Evolutionary conservation across 1,140 invertebrate genomes (phyloP), one percentile per base, ranked within the genome.

Genomic region (Heterodera schachtii): DNA sequence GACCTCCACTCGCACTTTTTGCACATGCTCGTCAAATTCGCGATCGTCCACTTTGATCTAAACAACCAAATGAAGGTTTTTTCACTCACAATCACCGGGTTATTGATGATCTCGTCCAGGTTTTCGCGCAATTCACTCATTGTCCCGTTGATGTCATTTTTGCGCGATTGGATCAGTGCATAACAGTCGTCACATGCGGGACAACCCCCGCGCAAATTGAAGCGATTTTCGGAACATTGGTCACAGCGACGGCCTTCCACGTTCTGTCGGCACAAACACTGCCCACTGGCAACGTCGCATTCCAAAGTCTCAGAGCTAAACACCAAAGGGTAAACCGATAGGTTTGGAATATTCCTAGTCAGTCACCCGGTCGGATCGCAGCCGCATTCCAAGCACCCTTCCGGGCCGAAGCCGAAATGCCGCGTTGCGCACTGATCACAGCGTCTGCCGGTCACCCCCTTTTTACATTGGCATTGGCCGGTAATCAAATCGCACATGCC

Each of bases 191-290:
- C 89, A 70, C 88, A 89, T 21, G 84, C 80, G 70, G 86, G 70
- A 74, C 88, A 89, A 73, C 88, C 89, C 49, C 75, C 64, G 16
- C 83, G 85, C 71, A 86, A 66, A 77, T 81, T 75, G 78, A 86
- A 84, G 13, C 79, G 80, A 69, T 87, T 87, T 73, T 86, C 85
- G 19, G 82, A 97, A 90, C 97, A 98, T 93, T 94, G 93, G 91
- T 95, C 93, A 91, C 97, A 99, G 46, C 93, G 93, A 88, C 94
- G 93, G n/a, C 97, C 97, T 90, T 97, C 96, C 0, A 98, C 96
- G 89, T 97, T 95, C 85, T 95, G 93, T 90, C 96, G 96, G 90
- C 97, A 99, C 1, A 91, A 86, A 88, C 97, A 99, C 66, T 93
- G 91, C 4, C 96, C 82, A 44, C 52, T 19, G 83, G 31, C 19